Evolutionary conservation across 2,888 invertebrate genomes (phyloP).

Genomic region (Melangyna quadrimaculata): DNA sequence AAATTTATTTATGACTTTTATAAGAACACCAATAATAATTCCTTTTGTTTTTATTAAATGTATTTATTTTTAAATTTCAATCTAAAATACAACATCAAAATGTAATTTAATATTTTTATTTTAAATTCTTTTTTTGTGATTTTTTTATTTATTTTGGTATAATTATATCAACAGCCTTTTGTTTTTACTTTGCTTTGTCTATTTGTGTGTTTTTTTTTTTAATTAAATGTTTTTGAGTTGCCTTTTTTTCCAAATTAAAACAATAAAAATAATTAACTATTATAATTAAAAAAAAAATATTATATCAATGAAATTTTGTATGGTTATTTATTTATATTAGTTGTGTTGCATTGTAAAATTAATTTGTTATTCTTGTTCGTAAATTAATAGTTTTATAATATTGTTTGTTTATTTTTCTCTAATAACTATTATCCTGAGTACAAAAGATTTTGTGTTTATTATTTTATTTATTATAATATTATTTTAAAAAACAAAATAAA

Average conservation of each 20-base stretch:
- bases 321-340: neutral
- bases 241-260: neutral
- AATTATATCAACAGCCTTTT: slow-evolving; percentile 62
- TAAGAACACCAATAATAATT: slow-evolving; percentile 6
- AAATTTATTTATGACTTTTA: slow-evolving; percentile 18
- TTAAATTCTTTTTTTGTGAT: slow-evolving; percentile 1
- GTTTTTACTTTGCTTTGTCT: slow-evolving; percentile 38
- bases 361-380: neutral
- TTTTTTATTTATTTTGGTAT: neutral
- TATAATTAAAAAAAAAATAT: neutral
- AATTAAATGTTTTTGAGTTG: neutral
- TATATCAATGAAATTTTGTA: neutral
- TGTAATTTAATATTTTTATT: slow-evolving; percentile 36
- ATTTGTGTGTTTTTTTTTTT: neutral
- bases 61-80: slow-evolving; percentile 1
- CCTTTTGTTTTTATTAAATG: neutral
- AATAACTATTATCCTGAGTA: slow-evolving; percentile 68
- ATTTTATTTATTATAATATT: neutral
- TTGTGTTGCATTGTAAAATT: slow-evolving; percentile 1
- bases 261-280: neutral
- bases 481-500: neutral
- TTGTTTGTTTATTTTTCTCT: slow-evolving; percentile 14
- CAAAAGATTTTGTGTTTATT: slow-evolving; percentile 53
- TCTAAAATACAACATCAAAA: slow-evolving; percentile 67
- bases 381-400: neutral